Percentiles rank a stretch among this genome's conserved stretches.
phyloP scores from a whole-genome alignment of 2,797 vertebrate species.

The Zonotrichia albicollis region DNA sequence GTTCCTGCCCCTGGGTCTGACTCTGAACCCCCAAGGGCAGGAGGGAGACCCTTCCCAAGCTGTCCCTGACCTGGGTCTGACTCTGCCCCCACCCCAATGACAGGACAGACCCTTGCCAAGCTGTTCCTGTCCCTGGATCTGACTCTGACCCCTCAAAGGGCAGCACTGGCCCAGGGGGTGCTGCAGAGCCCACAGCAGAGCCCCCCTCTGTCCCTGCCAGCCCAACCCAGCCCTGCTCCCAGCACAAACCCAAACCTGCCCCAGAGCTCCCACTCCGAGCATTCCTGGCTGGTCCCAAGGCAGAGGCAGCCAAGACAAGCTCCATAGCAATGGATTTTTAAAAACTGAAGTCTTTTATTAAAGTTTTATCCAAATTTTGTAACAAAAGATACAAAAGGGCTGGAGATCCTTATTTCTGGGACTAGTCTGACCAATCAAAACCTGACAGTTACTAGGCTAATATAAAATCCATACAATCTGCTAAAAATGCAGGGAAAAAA shows the following conservation, averaged over 20 bases:
- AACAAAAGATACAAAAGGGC: constrained; percentile 74
- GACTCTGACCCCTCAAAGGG: too few relatives aligned
- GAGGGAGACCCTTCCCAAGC: too few relatives aligned
- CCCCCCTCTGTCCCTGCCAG: fast-evolving
- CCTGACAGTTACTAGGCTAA: constrained; percentile 59
- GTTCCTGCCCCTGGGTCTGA: too few relatives aligned
- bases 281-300: background rate
- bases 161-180: background rate
- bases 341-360: constrained; percentile 74
- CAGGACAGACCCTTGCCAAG: too few relatives aligned
- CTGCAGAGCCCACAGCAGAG: background rate
- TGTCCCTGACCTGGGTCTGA: too few relatives aligned
- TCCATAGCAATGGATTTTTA: constrained; percentile 15
- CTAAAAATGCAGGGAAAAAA: constrained; percentile 67
- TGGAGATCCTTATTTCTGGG: constrained; percentile 57
- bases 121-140: too few relatives aligned
- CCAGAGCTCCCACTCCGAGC: background rate
- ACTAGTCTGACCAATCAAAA: constrained; percentile 54
- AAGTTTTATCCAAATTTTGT: constrained; percentile 72
- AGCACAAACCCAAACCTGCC: background rate
- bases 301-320: background rate
- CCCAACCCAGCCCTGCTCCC: too few relatives aligned
- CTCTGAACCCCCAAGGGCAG: too few relatives aligned
- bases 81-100: too few relatives aligned
- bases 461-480: constrained; percentile 62